Conservation (phyloP, 1,140 invertebrate species). For the Solen grandis region DNA sequence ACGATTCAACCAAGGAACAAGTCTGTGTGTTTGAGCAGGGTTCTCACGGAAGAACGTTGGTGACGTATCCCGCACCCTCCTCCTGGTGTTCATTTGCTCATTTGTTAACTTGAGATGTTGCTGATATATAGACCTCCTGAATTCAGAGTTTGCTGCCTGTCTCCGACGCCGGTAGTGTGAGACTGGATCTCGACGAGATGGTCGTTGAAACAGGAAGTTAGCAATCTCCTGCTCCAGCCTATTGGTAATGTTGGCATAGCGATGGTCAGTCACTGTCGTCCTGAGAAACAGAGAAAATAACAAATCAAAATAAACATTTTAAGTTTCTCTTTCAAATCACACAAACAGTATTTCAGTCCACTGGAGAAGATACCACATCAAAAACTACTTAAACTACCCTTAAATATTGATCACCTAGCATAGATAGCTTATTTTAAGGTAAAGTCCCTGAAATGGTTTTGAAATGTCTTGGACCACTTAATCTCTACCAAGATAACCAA, state of each 20-base stretch:
- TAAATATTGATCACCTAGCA: too few relatives aligned
- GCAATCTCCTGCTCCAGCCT: conserved; percentile 41
- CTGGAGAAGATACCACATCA: too few relatives aligned
- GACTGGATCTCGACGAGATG: conserved; percentile 34
- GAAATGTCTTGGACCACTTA: too few relatives aligned
- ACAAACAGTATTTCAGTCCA: too few relatives aligned
- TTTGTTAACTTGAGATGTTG: conserved; percentile 88
- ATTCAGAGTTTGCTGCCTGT: conserved; percentile 77
- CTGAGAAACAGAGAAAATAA: conserved; percentile 45
- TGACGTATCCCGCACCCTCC: conserved; percentile 79
- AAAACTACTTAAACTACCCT: neutral
- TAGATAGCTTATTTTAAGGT: too few relatives aligned
- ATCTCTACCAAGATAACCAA: too few relatives aligned
- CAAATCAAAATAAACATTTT: neutral
- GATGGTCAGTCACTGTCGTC: conserved; percentile 71
- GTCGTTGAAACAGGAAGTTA: conserved; percentile 57
- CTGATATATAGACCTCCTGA: conserved; percentile 88
- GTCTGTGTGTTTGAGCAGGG: conserved; percentile 88
- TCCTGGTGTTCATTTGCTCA: conserved; percentile 29
- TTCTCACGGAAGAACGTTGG: conserved; percentile 88
- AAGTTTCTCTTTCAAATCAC: too few relatives aligned
- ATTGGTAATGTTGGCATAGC: conserved; percentile 27
- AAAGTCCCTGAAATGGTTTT: too few relatives aligned
- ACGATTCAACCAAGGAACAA: conserved; percentile 93
- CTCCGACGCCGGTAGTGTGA: conserved; percentile 60